Evolutionary conservation across 2,113 vertebrate species (phyloP).

Genomic region (Proterorhinus semilunaris): DNA sequence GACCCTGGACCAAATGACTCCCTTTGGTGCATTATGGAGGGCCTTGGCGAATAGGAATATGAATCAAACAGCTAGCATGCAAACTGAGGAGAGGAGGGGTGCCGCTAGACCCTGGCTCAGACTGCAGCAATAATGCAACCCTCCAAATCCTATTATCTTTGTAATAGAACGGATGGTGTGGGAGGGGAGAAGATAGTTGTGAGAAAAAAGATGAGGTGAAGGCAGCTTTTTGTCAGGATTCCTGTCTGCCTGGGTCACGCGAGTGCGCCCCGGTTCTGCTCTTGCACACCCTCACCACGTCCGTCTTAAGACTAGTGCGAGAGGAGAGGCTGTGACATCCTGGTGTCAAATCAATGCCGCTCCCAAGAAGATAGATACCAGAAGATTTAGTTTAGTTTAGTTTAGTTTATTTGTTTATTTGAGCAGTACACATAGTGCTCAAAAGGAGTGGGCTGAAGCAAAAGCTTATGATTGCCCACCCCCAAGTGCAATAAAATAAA

Average conservation of each 20-base stretch:
- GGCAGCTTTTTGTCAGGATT: slow-evolving; percentile 19
- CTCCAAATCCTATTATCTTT: slow-evolving; percentile 75
- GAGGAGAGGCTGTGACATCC: slow-evolving; percentile 41
- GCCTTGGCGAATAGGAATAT: slow-evolving; percentile 40
- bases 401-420: too few species aligned
- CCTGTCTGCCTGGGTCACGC: background rate
- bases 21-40: slow-evolving; percentile 52
- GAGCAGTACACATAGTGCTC: too few species aligned
- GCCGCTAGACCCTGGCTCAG: slow-evolving; percentile 57
- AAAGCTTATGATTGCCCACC: too few species aligned
- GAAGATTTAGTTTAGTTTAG: too few species aligned
- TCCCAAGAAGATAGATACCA: slow-evolving; percentile 34
- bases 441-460: too few species aligned
- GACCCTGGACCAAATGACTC: slow-evolving; percentile 52
- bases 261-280: background rate
- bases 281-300: slow-evolving; percentile 8
- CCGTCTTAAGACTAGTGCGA: slow-evolving; percentile 21
- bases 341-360: slow-evolving; percentile 41
- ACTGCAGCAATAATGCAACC: slow-evolving; percentile 66
- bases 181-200: slow-evolving; percentile 53
- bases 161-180: slow-evolving; percentile 66
- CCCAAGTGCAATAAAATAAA: too few species aligned
- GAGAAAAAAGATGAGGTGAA: slow-evolving; percentile 43
- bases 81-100: slow-evolving; percentile 48
- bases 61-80: slow-evolving; percentile 63